phyloP scores from a whole-genome alignment of 1,140 invertebrate genomes.

The Lordiphosa stackelbergi region DNA sequence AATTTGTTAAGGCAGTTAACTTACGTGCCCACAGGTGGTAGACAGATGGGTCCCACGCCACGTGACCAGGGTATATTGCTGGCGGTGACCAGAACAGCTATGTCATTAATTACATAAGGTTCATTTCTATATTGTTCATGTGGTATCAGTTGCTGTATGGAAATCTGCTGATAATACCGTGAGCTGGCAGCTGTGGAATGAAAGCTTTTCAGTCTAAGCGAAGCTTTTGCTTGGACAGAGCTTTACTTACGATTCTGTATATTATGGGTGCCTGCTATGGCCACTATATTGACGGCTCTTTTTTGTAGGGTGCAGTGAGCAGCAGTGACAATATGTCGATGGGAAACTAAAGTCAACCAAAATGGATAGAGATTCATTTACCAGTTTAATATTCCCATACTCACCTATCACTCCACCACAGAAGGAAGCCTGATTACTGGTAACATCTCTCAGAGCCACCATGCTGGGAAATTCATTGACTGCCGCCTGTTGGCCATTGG shows the following conservation, averaged over 20 bases:
- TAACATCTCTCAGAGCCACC: constrained; percentile 53
- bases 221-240: too few species aligned
- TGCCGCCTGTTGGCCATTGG: constrained; percentile 48
- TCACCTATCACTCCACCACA: constrained; percentile 62
- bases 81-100: constrained; percentile 49
- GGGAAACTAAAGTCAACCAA: constrained; percentile 34
- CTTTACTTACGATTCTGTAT: constrained; percentile 44
- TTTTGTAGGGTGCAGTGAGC: constrained; percentile 46
- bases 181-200: constrained; percentile 39
- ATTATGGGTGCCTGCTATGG: constrained; percentile 52
- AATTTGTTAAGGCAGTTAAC: constrained; percentile 4
- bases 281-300: constrained; percentile 36
- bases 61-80: constrained; percentile 54
- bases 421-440: constrained; percentile 23
- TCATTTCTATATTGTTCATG: constrained; percentile 42
- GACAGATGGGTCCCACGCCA: constrained; percentile 68
- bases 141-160: constrained; percentile 36
- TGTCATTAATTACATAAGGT: constrained; percentile 52
- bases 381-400: background rate
- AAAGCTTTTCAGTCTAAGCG: too few species aligned
- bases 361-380: background rate
- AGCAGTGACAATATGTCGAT: constrained; percentile 56
- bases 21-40: constrained; percentile 60
- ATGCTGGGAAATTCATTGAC: constrained; percentile 65
- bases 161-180: constrained; percentile 44